phyloP scores from a whole-genome alignment of 2,797 vertebrate genomes.

The Brachyrhaphis roseni region DNA sequence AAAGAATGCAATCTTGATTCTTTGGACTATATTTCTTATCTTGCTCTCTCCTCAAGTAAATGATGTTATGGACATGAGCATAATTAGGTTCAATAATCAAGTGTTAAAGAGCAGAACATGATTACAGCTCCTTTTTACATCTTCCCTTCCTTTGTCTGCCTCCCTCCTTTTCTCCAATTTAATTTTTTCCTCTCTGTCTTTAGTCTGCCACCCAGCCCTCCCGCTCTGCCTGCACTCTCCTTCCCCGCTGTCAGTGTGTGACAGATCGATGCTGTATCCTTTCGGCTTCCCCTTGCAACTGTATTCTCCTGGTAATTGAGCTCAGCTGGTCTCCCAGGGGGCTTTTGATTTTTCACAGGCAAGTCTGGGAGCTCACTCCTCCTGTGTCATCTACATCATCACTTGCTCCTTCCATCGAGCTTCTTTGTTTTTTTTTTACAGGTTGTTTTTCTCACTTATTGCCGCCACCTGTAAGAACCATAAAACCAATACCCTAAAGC shows the following conservation, averaged over 20 bases:
- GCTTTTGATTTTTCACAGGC: slow-evolving; percentile 65
- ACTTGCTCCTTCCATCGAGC: slow-evolving; percentile 35
- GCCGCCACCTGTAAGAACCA: slow-evolving; percentile 48
- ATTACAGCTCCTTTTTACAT: slow-evolving; percentile 14
- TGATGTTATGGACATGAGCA: background rate
- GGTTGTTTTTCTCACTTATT: slow-evolving; percentile 9
- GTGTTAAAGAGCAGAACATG: slow-evolving; percentile 36
- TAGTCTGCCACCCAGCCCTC: slow-evolving; percentile 36
- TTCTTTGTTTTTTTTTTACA: slow-evolving; percentile 10
- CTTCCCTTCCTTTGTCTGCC: slow-evolving; percentile 42
- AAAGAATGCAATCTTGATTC: background rate
- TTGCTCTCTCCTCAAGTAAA: background rate
- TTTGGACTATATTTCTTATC: background rate
- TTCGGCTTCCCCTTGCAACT: slow-evolving; percentile 75
- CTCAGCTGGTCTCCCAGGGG: slow-evolving; percentile 77
- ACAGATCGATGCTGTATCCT: slow-evolving; percentile 77
- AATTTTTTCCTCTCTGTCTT: slow-evolving; percentile 48
- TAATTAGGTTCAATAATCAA: slow-evolving; percentile 10
- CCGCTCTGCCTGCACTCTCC: slow-evolving; percentile 33
- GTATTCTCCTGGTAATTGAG: slow-evolving; percentile 83
- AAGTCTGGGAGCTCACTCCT: slow-evolving; percentile 55
- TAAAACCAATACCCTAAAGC: slow-evolving; percentile 39
- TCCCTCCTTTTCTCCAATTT: slow-evolving; percentile 54
- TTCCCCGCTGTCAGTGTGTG: slow-evolving; percentile 68
- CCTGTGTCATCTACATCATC: slow-evolving; percentile 54